Conservation (phyloP, 2,797 vertebrate species). For the Hydrophis major region DNA sequence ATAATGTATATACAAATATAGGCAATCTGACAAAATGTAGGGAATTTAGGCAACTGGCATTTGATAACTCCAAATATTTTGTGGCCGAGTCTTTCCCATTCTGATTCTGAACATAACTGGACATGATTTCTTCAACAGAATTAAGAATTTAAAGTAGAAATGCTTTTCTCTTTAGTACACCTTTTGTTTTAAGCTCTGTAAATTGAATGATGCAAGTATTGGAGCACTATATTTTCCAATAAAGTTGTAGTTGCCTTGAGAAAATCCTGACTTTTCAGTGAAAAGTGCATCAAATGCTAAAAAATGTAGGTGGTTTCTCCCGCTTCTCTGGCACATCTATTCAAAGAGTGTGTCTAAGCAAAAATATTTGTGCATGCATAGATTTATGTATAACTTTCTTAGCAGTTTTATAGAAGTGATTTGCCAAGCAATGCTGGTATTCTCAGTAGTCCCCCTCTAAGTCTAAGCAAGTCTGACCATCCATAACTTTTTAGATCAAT, state of each 20-base stretch:
- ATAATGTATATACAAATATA: neutral
- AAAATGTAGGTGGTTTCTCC: neutral
- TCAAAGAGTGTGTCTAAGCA: neutral
- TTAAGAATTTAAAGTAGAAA: neutral
- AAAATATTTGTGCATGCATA: neutral
- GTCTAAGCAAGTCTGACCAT: neutral
- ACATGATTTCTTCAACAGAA: neutral
- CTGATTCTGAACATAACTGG: neutral
- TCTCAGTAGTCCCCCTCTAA: neutral
- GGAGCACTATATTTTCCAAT: neutral
- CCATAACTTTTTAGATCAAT: neutral
- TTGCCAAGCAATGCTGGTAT: neutral
- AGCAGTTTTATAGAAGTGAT: neutral
- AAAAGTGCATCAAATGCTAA: neutral
- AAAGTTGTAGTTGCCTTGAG: neutral
- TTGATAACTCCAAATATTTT: neutral
- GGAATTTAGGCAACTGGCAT: neutral
- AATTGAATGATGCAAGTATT: neutral
- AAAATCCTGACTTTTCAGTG: neutral
- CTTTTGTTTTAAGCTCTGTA: neutral
- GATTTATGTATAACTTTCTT: neutral
- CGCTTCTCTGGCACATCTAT: neutral
- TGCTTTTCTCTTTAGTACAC: neutral
- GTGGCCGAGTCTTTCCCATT: neutral
- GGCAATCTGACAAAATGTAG: neutral